Base-by-base conservation (phyloP, 2,888 invertebrate genomes). In the Alloscopus bannaensis region DNA sequence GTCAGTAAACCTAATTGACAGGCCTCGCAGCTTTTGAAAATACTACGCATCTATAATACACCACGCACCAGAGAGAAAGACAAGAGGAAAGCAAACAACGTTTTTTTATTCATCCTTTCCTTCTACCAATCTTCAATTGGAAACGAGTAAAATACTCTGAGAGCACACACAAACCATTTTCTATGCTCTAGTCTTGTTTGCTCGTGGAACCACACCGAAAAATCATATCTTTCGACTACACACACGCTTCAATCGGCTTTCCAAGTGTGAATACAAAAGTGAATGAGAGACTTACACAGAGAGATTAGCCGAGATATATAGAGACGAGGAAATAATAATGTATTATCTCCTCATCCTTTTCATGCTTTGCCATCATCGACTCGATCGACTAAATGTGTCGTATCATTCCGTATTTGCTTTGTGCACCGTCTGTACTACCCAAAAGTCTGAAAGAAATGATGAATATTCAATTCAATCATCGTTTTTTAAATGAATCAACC, bases 1-100 rank as follows among this genome's bases (percentile, higher is more conserved):
- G 77, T 77, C 77, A 77, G 77, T 64, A 69, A 77, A 77, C 77
- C 77, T 77, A 77, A 77, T 77, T 77, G 77, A 77, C 77, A 77
- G 70, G 64, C 77, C 70, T 77, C 77, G 70, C 77, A 77, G 77
- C 77, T 77, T 77, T 77, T 70, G 70, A 77, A 77, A 77, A 70
- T 57, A 70, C 70, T 77, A 47, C 47, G 57, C 57, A 77, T 65
- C 70, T 65, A 69, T 70, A 77, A 64, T 70, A 70, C 69, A 76
- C 69, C 69, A 70, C 28, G 57, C 50, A 59, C 57, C 59, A 66
- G 24, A 60, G 47, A 68, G 68, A 69, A 18, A 47, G 50, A 62
- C 69, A 77, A 69, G 62, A 77, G 69, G 69, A 77, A 77, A 77
- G 69, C 77, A 77, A 69, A 77, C 70, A 77, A 76, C 76, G 68